Conservation (phyloP, 2,888 invertebrate species). For the Stenoptilia bipunctidactyla region DNA sequence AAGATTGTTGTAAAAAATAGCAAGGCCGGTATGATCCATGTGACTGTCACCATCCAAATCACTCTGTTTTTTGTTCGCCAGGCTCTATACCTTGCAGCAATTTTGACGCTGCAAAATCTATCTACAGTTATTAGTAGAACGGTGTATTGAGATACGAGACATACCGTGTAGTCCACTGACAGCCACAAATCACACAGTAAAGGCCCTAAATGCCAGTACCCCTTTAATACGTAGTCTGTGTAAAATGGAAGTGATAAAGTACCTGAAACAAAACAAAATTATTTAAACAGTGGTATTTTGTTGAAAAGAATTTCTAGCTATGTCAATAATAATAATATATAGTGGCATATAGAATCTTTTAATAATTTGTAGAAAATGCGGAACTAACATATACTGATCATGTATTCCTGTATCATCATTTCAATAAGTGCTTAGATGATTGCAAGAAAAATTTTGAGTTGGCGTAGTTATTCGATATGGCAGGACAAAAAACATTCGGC, state of each 20-base stretch:
- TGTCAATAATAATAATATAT: too few species aligned
- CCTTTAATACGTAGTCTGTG: constrained; percentile 96
- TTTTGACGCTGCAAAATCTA: constrained; percentile 98
- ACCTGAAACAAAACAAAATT: constrained; percentile 72
- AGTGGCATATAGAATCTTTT: too few species aligned
- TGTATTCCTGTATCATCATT: too few species aligned
- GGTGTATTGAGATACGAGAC: constrained; percentile 98
- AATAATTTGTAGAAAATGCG: too few species aligned
- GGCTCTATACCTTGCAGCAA: constrained; percentile 95
- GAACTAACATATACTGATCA: too few species aligned
- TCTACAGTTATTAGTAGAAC: constrained; percentile 98
- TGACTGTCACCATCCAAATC: constrained; percentile 94
- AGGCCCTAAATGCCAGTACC: constrained; percentile 97
- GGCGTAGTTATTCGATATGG: too few species aligned
- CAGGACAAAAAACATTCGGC: too few species aligned
- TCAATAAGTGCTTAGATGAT: too few species aligned
- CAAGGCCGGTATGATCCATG: constrained; percentile 96
- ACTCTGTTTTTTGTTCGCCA: constrained; percentile 97
- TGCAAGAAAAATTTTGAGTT: too few species aligned
- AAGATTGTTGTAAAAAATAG: constrained; percentile 98
- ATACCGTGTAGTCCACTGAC: constrained; percentile 98
- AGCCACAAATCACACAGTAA: constrained; percentile 98
- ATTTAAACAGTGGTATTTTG: too few species aligned
- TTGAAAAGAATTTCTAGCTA: too few species aligned
- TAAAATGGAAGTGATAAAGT: constrained; percentile 99